Evolutionary conservation across 2,888 invertebrate species (phyloP).

Genomic region (Galeopsomyia nigrocyanea): DNA sequence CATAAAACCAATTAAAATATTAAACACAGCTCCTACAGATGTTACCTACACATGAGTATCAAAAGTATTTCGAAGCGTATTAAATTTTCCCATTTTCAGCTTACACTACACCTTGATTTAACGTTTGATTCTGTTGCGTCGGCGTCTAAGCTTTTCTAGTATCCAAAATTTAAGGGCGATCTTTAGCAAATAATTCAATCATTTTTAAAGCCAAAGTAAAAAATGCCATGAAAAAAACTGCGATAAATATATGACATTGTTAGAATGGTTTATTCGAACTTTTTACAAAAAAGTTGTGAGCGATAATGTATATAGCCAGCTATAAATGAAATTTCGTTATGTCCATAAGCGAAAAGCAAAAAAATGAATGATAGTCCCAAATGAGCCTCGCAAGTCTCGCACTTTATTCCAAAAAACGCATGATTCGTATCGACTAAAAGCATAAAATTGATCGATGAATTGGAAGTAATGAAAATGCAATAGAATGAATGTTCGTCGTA

Average conservation of each 20-base stretch:
- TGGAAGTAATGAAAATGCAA: no score
- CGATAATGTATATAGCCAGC: not conserved
- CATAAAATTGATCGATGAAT: conserved; percentile 7
- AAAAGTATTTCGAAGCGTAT: conserved; percentile 5
- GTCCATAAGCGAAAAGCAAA: conserved; percentile 12
- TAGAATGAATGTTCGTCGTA: not conserved
- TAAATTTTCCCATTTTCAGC: conserved; percentile 10
- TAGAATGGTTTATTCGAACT: conserved; percentile 11
- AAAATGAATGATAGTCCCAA: not conserved
- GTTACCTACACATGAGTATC: conserved; percentile 9
- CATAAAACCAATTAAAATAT: no score
- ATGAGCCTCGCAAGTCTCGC: conserved; percentile 13
- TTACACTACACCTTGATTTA: conserved; percentile 11
- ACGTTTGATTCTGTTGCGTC: conserved; percentile 10
- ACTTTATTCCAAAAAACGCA: conserved; percentile 47
- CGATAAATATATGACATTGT: not conserved
- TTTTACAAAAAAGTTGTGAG: conserved; percentile 28
- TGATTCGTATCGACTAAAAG: conserved; percentile 41
- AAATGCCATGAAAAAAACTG: not conserved
- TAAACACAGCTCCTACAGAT: no score
- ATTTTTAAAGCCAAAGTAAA: not conserved
- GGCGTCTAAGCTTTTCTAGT: conserved; percentile 10
- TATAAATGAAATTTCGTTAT: conserved; percentile 7
- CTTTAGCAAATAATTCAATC: not conserved
- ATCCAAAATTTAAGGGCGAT: conserved; percentile 16